Evolutionary conservation across 2,797 vertebrate species (phyloP), one percentile per base, ranked within the genome.

Genomic region (Tragopan temminckii): DNA sequence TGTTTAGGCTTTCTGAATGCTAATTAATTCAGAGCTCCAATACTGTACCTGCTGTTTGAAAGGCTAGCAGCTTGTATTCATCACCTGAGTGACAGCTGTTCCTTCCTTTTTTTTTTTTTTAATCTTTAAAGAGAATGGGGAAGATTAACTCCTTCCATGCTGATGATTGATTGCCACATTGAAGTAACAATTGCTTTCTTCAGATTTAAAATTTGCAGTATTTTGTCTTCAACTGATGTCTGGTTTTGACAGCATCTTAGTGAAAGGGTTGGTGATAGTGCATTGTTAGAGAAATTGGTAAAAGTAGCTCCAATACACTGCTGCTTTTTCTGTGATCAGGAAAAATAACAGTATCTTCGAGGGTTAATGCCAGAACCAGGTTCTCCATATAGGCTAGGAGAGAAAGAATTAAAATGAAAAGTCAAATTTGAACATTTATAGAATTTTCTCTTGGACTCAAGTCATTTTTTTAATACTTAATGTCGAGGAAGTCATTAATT

Each of bases 51-150:
- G 96, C 97, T 97, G 89, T 95, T 97, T 97, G 96, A 96, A 97
- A 97, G 95, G 90, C 96, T 97, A 97, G 96, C 97, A 97, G 97
- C 94, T 97, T 98, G 94, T 94, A 97, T 98, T 97, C 97, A 97
- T 98, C 97, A 97, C 95, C 97, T 96, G 97, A 98, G 62, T 98
- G 98, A 97, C 97, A 97, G 97, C 97, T 98, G 96, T 96, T 98
- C 95, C 95, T 87, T 96, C 94, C 93, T 93, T 95, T 86, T 94
- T 97, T 96, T 95, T 96, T 94, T 43, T 43, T 43, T 43, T 43
- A 18, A 66, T 66, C 93, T 94, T 80, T 94, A 88, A 96, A 95
- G 89, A 80, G 94, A 95, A 78, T 33, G 81, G 89, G 89, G 71
- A 96, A 92, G 93, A 83, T 97, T 98, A 97, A 97, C 90, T 96